Conservation (phyloP, 2,888 invertebrate species). For the Tanytarsus gracilentus region DNA sequence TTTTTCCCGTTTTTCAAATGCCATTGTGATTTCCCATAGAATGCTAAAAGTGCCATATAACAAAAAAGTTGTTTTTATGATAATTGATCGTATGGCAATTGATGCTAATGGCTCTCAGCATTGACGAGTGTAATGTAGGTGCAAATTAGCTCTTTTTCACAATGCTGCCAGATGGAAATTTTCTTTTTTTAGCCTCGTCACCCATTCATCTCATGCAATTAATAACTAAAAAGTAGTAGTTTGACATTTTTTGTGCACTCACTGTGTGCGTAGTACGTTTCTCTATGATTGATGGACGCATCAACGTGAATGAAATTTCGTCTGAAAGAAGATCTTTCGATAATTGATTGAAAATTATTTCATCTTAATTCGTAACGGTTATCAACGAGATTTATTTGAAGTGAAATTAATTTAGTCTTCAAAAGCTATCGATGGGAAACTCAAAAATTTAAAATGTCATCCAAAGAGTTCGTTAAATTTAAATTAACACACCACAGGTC, state of each 20-base stretch:
- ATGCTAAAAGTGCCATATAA: neutral
- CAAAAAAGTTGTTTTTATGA: neutral
- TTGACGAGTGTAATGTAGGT: neutral
- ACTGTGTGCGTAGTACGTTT: too few species aligned
- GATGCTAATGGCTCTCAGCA: neutral
- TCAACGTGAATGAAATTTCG: neutral
- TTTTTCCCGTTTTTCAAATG: neutral
- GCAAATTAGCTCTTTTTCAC: constrained; percentile 13
- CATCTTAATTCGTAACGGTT: constrained; percentile 18
- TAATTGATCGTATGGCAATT: too few species aligned
- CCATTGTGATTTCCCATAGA: constrained; percentile 2
- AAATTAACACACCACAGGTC: too few species aligned
- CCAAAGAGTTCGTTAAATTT: too few species aligned
- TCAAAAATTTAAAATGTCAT: too few species aligned
- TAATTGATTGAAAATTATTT: too few species aligned
- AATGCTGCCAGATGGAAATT: neutral
- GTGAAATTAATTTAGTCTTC: neutral
- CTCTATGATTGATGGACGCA: neutral
- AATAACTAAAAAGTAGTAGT: neutral
- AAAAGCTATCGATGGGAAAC: too few species aligned
- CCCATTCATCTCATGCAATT: neutral
- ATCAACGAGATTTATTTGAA: neutral
- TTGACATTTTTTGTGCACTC: neutral
- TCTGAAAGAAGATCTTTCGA: neutral
- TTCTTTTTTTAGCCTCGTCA: too few species aligned